These are phyloP conservation scores for Agapornis roseicollis DNA, from an alignment of 2,113 vertebrate genomes.

Conservation along the genomic window DNA sequence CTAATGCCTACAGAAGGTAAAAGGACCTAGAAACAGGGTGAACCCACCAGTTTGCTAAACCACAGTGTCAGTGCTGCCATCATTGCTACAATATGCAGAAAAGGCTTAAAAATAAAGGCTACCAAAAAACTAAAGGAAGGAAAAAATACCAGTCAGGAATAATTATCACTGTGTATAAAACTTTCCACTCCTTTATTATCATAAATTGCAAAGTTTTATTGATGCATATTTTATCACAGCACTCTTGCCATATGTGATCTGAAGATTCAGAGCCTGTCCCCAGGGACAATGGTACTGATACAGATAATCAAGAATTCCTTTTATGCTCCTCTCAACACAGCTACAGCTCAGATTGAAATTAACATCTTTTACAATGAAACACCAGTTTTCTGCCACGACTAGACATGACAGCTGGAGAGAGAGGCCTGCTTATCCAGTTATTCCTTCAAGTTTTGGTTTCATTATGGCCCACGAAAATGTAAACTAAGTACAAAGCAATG, in stretches of 20 bases:
- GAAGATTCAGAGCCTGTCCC: constrained; percentile 71
- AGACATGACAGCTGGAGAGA: constrained; percentile 72
- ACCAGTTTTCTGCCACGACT: constrained; percentile 72
- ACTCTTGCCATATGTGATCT: constrained; percentile 77
- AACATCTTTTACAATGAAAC: constrained; percentile 80
- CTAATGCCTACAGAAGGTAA: background rate
- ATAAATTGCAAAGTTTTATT: constrained; percentile 70
- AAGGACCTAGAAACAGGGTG: background rate
- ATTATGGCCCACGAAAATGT: constrained; percentile 44
- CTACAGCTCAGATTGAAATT: constrained; percentile 73
- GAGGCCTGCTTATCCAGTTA: constrained; percentile 66
- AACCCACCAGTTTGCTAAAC: background rate
- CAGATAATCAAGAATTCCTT: constrained; percentile 80
- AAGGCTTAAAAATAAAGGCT: constrained; percentile 11
- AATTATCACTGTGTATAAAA: constrained; percentile 65
- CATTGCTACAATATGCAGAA: background rate
- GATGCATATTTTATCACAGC: constrained; percentile 82
- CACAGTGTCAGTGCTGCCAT: background rate
- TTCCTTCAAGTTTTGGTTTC: constrained; percentile 50
- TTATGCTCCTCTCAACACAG: constrained; percentile 66
- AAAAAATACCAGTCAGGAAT: constrained; percentile 54
- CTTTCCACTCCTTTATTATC: constrained; percentile 71
- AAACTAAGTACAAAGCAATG: constrained; percentile 45
- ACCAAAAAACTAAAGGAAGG: background rate
- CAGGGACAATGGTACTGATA: constrained; percentile 67